Evolutionary conservation across 2,113 vertebrate species (phyloP).

Genomic region (Hiodon alosoides): DNA sequence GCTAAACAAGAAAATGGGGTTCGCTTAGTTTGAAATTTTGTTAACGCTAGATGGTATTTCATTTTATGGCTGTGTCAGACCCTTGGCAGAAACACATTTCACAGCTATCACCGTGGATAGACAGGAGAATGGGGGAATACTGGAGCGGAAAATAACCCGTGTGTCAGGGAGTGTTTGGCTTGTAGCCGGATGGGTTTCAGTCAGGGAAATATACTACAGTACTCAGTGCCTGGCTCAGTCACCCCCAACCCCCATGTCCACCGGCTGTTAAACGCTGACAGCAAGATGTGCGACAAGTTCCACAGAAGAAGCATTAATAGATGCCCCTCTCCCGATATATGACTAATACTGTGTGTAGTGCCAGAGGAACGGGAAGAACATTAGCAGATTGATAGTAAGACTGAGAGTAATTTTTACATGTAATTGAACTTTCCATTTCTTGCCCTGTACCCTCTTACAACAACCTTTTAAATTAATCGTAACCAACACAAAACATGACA

Average conservation of each 20-base stretch:
- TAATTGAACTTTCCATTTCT: constrained; percentile 46
- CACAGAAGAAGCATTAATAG: constrained; percentile 15
- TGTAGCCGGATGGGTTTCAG: neutral
- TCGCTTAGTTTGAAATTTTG: neutral
- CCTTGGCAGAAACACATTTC: neutral
- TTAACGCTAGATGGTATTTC: neutral
- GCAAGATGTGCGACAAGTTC: constrained; percentile 26
- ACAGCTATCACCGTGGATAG: neutral
- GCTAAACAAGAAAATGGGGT: neutral
- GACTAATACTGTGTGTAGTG: constrained; percentile 33
- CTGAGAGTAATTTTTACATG: constrained; percentile 40
- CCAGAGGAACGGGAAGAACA: constrained; percentile 32
- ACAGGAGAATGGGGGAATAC: neutral
- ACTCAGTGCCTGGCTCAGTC: neutral
- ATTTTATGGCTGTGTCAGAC: neutral
- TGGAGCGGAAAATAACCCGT: neutral
- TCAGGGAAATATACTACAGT: neutral
- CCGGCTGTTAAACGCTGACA: constrained; percentile 37
- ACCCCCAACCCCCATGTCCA: constrained; percentile 9
- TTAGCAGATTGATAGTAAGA: constrained; percentile 41
- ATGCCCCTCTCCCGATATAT: constrained; percentile 43
- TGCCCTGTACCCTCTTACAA: constrained; percentile 24
- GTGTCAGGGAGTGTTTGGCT: neutral
- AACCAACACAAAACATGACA: no score
- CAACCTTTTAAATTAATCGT: no score